Evolutionary conservation across 30 jellyfish, hydroid and myxozoan genomes (phyloP), one percentile per base, ranked within the genome.

Genomic region (Turritopsis dohrnii): DNA sequence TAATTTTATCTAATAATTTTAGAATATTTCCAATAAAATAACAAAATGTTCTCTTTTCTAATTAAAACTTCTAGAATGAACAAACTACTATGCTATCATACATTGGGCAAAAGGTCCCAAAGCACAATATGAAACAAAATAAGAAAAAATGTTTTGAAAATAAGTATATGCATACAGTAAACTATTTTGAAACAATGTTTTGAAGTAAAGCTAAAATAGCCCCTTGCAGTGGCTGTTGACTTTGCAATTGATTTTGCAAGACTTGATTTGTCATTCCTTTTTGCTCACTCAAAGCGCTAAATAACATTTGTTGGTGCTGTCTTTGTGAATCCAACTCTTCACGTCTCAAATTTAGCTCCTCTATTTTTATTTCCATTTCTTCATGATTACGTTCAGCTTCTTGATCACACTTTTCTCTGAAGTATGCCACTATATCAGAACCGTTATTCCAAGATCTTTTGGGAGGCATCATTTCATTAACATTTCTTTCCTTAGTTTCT

Each of bases 381-480:
- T 85, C 89, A 26, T 21, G 29, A 72, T 74, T 66, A 75, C 72
- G 16, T 24, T 81, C 79, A 23, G 19, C 29, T 52, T 79, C 83
- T 21, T 66, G 20, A 53, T 71, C 73, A 28, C 25, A 17, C 86
- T 87, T 87, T 65, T 80, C 90, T 73, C 52, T 81, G 76, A 87
- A 54, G 75, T 81, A 69, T 28, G 29, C 72, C 19, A 87, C 26
- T 80, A 90, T 80, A 21, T 87, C 90, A 66, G 53, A 19, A 19
- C 90, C 82, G 53, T 60, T 52, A 53, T 81, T 87, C 81, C 88
- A 20, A 20, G 66, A 20, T 53, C 81, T 69, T 66, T 73, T 80
- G 53, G 71, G 60, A 26, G 53, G n/a, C 54, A 25, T 54, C 65
- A 29, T 53, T 9, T 71, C 80, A 71, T 28, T 21, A 29, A 7